phyloP scores from a whole-genome alignment of 2,113 vertebrate genomes.

The Collichthys lucidus region DNA sequence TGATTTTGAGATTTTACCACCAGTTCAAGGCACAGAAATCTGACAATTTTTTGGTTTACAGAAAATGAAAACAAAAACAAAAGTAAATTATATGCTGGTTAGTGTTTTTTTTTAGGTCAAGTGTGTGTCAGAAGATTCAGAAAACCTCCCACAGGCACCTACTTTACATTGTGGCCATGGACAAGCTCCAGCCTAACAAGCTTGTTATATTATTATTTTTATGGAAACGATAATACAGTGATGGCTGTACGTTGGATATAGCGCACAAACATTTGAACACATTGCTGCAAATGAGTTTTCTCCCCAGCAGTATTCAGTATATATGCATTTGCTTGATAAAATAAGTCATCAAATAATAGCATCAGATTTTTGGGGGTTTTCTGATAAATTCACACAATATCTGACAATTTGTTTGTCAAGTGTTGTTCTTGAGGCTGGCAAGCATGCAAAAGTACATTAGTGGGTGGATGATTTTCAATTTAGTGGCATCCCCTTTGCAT shows the following conservation, averaged over 20 bases:
- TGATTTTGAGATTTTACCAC: not conserved
- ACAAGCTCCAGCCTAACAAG: not conserved
- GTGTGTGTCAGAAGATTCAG: not conserved
- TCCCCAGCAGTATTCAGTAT: not conserved
- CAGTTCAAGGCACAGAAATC: not conserved
- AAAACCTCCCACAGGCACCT: not conserved
- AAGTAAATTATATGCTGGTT: not conserved
- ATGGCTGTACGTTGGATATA: not conserved
- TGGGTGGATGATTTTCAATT: not conserved
- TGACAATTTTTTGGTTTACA: not conserved
- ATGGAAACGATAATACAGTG: not conserved
- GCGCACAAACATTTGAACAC: not conserved
- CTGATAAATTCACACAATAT: not conserved
- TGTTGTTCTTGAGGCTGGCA: not conserved
- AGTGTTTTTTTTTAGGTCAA: not conserved
- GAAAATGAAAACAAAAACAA: not conserved
- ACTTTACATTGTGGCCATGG: not conserved
- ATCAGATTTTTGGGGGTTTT: not conserved
- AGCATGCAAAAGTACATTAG: not conserved
- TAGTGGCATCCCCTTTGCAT: not conserved
- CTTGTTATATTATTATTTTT: not conserved
- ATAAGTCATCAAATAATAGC: not conserved
- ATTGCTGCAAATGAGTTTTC: not conserved
- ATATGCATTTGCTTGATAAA: not conserved
- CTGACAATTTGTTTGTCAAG: not conserved